phyloP scores from a whole-genome alignment of 2,888 invertebrate species.

The Frankliniella intonsa region DNA sequence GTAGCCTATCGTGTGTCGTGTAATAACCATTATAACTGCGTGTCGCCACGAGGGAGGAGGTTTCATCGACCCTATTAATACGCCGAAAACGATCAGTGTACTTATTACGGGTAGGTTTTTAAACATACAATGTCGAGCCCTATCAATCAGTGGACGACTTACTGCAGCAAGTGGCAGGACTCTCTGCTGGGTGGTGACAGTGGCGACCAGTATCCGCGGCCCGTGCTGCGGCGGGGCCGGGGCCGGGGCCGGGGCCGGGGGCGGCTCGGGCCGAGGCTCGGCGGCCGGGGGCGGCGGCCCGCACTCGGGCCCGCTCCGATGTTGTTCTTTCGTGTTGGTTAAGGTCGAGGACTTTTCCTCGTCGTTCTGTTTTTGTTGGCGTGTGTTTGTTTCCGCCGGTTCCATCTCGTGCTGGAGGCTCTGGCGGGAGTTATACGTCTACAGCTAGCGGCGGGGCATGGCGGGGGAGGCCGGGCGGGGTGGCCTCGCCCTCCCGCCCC shows the following conservation, averaged over 20 bases:
- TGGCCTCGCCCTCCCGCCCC: too few species aligned
- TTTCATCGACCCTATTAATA: too few species aligned
- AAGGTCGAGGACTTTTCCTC: slow-evolving; percentile 7
- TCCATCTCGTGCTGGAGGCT: neutral
- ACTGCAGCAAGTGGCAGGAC: neutral
- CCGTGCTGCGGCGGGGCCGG: neutral
- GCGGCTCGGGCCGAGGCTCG: neutral
- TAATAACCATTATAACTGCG: too few species aligned
- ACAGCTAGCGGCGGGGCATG: neutral
- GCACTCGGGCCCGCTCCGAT: neutral
- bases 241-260: neutral
- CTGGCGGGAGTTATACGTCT: neutral
- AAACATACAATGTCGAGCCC: too few species aligned
- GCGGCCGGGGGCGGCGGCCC: too few species aligned
- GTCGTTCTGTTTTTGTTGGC: slow-evolving; percentile 8
- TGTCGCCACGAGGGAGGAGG: too few species aligned
- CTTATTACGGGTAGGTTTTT: too few species aligned
- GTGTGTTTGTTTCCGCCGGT: neutral
- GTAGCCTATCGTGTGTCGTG: too few species aligned
- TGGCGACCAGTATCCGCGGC: neutral
- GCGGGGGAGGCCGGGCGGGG: neutral
- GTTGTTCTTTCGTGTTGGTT: neutral
- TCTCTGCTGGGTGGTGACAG: slow-evolving; percentile 16
- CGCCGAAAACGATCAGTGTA: too few species aligned
- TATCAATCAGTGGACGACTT: neutral